Conservation (phyloP, 1,140 invertebrate genomes). For the Cryptotermes secundus region DNA sequence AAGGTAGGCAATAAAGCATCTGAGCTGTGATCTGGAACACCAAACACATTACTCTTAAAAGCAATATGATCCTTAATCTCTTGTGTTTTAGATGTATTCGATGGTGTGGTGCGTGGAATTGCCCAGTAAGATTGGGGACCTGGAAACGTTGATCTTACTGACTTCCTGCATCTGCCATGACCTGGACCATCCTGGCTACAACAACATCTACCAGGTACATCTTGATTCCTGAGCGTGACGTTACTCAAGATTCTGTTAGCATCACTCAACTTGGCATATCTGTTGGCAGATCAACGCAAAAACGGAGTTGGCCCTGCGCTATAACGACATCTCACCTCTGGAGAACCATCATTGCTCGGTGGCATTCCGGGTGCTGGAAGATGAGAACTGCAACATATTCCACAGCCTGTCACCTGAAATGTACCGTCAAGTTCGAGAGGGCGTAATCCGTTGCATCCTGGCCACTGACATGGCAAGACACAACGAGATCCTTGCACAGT, state of each 20-base stretch:
- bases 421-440: conserved; percentile 67
- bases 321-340: conserved; percentile 86
- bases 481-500: conserved; percentile 80
- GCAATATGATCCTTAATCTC: too few species aligned
- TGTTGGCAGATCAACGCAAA: conserved; percentile 70
- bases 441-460: conserved; percentile 81
- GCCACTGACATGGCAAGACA: conserved; percentile 87
- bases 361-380: conserved; percentile 76
- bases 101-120: conserved; percentile 74
- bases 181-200: conserved; percentile 88
- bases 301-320: conserved; percentile 80
- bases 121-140: conserved; percentile 64
- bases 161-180: conserved; percentile 88
- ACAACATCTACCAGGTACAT: conserved; percentile 78
- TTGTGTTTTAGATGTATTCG: conserved; percentile 81
- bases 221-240: too few species aligned
- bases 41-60: too few species aligned
- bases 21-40: too few species aligned
- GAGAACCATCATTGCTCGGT: conserved; percentile 90
- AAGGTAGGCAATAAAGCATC: too few species aligned
- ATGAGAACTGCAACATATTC: conserved; percentile 77
- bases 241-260: too few species aligned
- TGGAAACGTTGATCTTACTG: conserved; percentile 76
- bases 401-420: conserved; percentile 63
- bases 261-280: neutral